Percentiles rank a stretch among this genome's conserved stretches.
Conservation (phyloP, 2,113 vertebrate genomes). For the Zosterops lateralis region DNA sequence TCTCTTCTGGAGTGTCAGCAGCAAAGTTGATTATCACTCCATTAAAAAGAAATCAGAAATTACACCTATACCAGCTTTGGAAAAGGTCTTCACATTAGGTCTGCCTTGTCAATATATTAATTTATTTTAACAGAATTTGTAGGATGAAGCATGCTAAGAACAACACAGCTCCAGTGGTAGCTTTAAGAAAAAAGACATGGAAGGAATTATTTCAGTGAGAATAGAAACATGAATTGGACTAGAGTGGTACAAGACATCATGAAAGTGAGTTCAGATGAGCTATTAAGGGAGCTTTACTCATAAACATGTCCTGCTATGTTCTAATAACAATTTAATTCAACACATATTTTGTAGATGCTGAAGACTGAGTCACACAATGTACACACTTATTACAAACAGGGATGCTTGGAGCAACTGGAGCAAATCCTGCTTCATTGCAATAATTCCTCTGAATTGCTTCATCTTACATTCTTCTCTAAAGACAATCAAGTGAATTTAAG, state of each 20-base stretch:
- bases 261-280: slow-evolving; percentile 62
- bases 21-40: not conserved
- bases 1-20: not conserved
- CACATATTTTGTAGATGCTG: slow-evolving; percentile 66
- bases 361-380: slow-evolving; percentile 44
- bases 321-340: slow-evolving; percentile 74
- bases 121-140: not conserved
- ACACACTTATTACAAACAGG: slow-evolving; percentile 56
- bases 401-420: slow-evolving; percentile 50
- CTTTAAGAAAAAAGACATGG: slow-evolving; percentile 13
- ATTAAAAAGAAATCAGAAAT: not conserved
- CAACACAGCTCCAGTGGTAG: not conserved
- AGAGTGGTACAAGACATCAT: slow-evolving; percentile 56
- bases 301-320: slow-evolving; percentile 64
- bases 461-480: slow-evolving; percentile 49
- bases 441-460: slow-evolving; percentile 37
- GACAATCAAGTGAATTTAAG: slow-evolving; percentile 20
- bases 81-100: not conserved
- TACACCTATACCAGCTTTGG: not conserved
- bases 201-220: slow-evolving; percentile 51
- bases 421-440: slow-evolving; percentile 33
- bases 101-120: not conserved
- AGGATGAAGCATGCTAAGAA: not conserved
- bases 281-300: slow-evolving; percentile 65
- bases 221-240: slow-evolving; percentile 45